Evolutionary conservation across 2,888 invertebrate genomes (phyloP).

Genomic region (Cosmia trapezina): DNA sequence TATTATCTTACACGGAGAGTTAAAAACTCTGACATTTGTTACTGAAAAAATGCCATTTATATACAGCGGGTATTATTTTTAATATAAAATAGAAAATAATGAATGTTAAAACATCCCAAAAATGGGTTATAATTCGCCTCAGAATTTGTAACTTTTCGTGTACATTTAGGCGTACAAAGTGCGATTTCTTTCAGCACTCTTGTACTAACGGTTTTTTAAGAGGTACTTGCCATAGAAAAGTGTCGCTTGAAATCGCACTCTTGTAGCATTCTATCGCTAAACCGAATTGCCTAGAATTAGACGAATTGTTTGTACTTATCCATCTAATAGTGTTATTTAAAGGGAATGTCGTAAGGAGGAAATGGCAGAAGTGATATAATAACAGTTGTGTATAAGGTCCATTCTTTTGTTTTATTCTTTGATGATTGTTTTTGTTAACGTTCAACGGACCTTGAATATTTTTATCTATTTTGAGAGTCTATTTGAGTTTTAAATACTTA

Average conservation of each 20-base stretch:
- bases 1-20: conserved; percentile 55
- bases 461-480: conserved; percentile 76
- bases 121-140: conserved; percentile 21
- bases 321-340: conserved; percentile 82
- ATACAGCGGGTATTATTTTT: conserved; percentile 45
- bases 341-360: conserved; percentile 82
- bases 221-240: conserved; percentile 38
- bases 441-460: conserved; percentile 61
- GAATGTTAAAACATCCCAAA: conserved; percentile 12
- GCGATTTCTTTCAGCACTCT: conserved; percentile 33
- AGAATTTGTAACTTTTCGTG: conserved; percentile 60
- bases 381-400: conserved; percentile 76
- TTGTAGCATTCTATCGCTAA: conserved; percentile 67
- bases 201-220: conserved; percentile 38
- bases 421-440: conserved; percentile 37
- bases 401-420: conserved; percentile 50
- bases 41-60: conserved; percentile 47
- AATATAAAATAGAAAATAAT: conserved; percentile 42
- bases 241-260: conserved; percentile 47
- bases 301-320: conserved; percentile 87
- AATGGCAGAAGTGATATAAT: conserved; percentile 70
- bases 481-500: conserved; percentile 75
- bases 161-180: conserved; percentile 24
- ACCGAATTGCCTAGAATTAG: conserved; percentile 88
- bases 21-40: conserved; percentile 51